Conservation (phyloP, 2,113 vertebrate species). For the Chamaetylas fuelleborni region DNA sequence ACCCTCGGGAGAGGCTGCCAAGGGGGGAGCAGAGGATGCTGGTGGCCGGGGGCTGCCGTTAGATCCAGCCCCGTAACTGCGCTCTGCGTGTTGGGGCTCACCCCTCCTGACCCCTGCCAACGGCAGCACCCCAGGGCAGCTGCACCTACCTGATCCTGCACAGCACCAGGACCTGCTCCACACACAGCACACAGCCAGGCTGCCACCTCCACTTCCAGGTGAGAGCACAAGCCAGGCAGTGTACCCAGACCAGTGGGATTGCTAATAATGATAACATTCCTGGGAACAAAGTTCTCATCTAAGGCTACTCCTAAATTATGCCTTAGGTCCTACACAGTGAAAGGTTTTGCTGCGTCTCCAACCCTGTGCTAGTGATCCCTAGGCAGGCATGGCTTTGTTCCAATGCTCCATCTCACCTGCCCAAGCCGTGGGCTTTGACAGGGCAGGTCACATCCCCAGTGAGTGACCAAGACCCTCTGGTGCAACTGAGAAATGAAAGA, state of each 20-base stretch:
- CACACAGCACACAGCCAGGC: neutral
- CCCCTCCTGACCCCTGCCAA: neutral
- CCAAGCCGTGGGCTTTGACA: neutral
- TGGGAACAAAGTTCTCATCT: neutral
- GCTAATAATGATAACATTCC: neutral
- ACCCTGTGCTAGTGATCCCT: neutral
- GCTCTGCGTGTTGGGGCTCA: rapidly evolving
- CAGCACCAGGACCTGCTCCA: neutral
- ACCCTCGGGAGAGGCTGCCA: neutral
- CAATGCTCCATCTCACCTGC: neutral
- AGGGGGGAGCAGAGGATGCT: neutral
- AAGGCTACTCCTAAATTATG: neutral
- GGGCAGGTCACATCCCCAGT: neutral
- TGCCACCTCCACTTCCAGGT: neutral
- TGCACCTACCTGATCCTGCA: neutral
- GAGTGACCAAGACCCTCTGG: neutral
- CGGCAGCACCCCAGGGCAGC: neutral
- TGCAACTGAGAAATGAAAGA: neutral
- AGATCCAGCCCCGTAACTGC: rapidly evolving
- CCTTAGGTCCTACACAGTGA: neutral
- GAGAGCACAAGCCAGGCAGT: rapidly evolving
- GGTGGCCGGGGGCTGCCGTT: neutral
- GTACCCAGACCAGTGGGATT: rapidly evolving
- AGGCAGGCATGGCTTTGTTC: neutral
- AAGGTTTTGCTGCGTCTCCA: neutral